phyloP scores from a whole-genome alignment of 2,888 invertebrate species.

The Luperina testacea region DNA sequence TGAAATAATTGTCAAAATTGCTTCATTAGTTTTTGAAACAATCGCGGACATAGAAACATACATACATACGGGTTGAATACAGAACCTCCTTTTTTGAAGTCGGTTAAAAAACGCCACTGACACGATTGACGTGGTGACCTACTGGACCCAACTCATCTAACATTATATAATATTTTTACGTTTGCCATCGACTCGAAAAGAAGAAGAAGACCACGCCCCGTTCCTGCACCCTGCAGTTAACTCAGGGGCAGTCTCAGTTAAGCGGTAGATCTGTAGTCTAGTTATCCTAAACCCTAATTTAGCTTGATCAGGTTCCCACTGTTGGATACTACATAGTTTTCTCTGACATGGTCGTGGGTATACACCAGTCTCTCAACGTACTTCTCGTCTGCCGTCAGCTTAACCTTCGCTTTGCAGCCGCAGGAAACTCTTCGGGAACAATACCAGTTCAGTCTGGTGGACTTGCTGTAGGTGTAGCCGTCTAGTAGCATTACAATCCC shows the following conservation, averaged over 20 bases:
- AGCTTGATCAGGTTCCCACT: constrained; percentile 56
- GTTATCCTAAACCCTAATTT: neutral
- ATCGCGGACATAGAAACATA: no score
- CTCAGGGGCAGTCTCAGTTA: neutral
- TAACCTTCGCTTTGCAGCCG: constrained; percentile 65
- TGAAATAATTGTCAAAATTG: no score
- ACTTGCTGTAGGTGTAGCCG: constrained; percentile 67
- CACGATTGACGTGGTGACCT: neutral
- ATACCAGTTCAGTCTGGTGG: constrained; percentile 61
- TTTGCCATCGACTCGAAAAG: neutral
- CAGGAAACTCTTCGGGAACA: constrained; percentile 63
- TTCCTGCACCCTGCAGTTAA: neutral
- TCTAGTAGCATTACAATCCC: constrained; percentile 63
- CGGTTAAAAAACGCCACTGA: neutral
- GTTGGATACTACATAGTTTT: constrained; percentile 48
- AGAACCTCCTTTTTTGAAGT: no score
- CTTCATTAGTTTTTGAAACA: no score
- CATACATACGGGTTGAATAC: no score
- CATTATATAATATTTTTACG: neutral
- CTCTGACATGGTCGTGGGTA: constrained; percentile 50
- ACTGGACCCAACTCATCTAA: neutral
- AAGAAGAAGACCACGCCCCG: neutral
- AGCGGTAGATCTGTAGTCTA: neutral
- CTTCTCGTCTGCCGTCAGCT: constrained; percentile 57
- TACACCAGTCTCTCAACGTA: constrained; percentile 44